A percentile compares a stretch with the other conserved stretches of the same genome.
phyloP scores from a whole-genome alignment of 2,797 vertebrate species.

The Scyliorhinus canicula region DNA sequence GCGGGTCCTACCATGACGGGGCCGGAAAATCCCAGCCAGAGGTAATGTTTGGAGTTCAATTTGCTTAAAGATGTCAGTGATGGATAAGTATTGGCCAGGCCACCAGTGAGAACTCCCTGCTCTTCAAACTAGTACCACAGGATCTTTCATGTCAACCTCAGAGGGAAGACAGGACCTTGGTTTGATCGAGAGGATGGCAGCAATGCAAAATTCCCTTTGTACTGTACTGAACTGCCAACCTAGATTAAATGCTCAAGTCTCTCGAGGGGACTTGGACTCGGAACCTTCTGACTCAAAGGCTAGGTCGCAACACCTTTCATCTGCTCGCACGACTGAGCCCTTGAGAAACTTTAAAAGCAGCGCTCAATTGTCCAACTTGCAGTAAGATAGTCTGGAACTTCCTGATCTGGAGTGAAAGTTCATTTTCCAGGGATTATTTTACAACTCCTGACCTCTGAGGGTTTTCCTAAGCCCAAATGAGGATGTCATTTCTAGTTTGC shows the following conservation, averaged over 20 bases:
- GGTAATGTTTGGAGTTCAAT: no score
- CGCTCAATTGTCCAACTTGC: neutral
- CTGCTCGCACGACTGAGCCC: neutral
- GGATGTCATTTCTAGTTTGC: no score
- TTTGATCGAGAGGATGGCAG: neutral
- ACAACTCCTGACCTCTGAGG: neutral
- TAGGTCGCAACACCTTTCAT: neutral
- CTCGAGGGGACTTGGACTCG: neutral
- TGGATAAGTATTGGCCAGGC: no score
- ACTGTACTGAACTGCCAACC: neutral
- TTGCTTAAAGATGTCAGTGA: no score
- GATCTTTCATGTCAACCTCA: no score
- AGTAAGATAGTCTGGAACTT: neutral
- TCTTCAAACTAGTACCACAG: no score
- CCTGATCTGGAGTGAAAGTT: neutral
- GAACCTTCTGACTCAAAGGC: neutral
- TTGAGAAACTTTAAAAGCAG: neutral
- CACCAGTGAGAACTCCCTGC: no score
- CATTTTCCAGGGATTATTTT: neutral
- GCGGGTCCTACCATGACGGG: no score
- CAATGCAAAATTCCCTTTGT: neutral
- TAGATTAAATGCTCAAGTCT: neutral
- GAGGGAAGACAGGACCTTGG: no score
- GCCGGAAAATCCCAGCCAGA: no score
- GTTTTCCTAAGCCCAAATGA: no score